Evolutionary conservation across 2,888 invertebrate species (phyloP), one percentile per base, ranked within the genome.

Genomic region (Saturnia pavonia): DNA sequence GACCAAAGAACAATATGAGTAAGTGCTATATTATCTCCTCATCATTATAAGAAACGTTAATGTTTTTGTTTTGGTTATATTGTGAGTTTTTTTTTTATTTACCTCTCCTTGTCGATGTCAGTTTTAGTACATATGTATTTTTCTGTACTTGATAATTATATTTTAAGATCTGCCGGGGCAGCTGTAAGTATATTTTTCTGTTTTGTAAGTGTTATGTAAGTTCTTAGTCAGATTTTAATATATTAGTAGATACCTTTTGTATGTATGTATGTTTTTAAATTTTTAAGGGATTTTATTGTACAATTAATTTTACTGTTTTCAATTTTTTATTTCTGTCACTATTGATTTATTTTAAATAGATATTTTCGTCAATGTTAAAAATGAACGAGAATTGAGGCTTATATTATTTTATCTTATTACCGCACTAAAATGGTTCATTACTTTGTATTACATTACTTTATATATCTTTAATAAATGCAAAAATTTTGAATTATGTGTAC

Each of bases 1-100:
- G 82, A 85, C 89, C 89, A 89, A 89, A 89, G 89, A 89, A 84
- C 83, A 85, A 85, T 85, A 83, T 84, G 51, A 66, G 42, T 80
- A 77, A 78, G 80, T 80, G 80, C 78, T 76, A 79, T 75, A 72
- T 76, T 76, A 77, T 74, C 76, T 80, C 78, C 80, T 79, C 78
- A 75, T 75, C 74, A 70, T 71, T 68, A 66, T 68, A 76, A 72
- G 75, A 80, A 78, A 80, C n/a, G 80, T 78, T 78, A 76, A 70
- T 66, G 66, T 54, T 16, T 27, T 63, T 69, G 48, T 69, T 69
- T 65, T 65, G 73, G 71, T 76, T 74, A 75, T 69, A 76, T 72
- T 57, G 72, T 74, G 73, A 69, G 42, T 57, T 67, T 66, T 42
- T 40, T 42, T 51, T 67, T 43, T 67, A 25, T 67, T 67, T 69